Conservation (phyloP, 2,113 vertebrate species). For the Nannospalax galili region DNA sequence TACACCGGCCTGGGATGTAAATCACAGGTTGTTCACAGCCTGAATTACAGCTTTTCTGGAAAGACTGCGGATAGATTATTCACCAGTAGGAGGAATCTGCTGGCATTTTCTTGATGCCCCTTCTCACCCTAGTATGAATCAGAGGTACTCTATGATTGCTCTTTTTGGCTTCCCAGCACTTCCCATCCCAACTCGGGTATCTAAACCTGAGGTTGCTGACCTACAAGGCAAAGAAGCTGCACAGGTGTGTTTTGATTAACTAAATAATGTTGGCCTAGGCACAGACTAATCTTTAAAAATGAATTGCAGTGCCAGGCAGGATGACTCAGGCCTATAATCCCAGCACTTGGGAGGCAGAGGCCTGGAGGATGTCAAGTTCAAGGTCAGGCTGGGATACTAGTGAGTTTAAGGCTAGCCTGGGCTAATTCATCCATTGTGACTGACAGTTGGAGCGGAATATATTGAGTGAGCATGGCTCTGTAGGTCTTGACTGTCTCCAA, state of each 20-base stretch:
- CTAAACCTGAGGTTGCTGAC: background rate
- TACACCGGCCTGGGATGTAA: slow-evolving; percentile 74
- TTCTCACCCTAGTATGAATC: background rate
- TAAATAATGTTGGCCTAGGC: background rate
- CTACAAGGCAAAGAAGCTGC: background rate
- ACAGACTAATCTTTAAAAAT: background rate
- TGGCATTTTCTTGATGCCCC: background rate
- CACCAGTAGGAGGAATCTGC: background rate
- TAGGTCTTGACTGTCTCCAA: fast-evolving
- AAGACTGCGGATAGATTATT: slow-evolving; percentile 63
- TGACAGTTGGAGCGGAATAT: too few species aligned
- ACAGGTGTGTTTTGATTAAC: background rate
- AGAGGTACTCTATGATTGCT: slow-evolving; percentile 20
- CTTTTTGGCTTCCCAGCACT: background rate
- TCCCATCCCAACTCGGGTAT: background rate
- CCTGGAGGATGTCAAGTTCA: background rate
- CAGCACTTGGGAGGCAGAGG: background rate
- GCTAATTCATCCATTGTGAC: background rate
- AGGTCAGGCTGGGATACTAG: background rate
- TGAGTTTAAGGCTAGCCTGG: background rate
- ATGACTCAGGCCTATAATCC: background rate
- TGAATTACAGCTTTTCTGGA: slow-evolving; percentile 56
- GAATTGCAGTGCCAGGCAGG: background rate
- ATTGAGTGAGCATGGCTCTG: fast-evolving
- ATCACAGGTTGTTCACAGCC: slow-evolving; percentile 72